Evolutionary conservation across 2,888 invertebrate genomes (phyloP).

Genomic region (Drosophila paramelanica): DNA sequence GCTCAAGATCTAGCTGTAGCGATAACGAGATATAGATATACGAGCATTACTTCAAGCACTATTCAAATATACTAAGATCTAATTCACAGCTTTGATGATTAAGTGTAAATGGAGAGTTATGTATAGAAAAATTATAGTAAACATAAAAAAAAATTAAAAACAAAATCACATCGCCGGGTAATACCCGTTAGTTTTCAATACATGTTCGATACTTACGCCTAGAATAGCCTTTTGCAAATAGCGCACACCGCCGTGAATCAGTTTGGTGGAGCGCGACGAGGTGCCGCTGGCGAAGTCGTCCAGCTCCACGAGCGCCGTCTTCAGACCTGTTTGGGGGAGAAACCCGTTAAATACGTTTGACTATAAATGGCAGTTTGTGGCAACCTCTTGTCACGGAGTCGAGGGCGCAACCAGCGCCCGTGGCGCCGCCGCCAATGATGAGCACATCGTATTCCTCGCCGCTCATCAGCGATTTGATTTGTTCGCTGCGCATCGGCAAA

Average conservation of each 20-base stretch:
- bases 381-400: slow-evolving; percentile 94
- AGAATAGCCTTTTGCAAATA: slow-evolving; percentile 99
- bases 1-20: slow-evolving; percentile 93
- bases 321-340: slow-evolving; percentile 86
- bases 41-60: slow-evolving; percentile 30
- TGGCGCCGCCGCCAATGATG: slow-evolving; percentile 98
- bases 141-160: too few species aligned
- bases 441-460: slow-evolving; percentile 95
- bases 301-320: slow-evolving; percentile 96
- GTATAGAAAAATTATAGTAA: too few species aligned
- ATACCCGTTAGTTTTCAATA: background rate
- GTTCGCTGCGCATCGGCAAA: slow-evolving; percentile 92
- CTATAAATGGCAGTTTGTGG: background rate
- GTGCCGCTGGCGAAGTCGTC: slow-evolving; percentile 99
- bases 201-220: slow-evolving; percentile 82
- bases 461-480: slow-evolving; percentile 91
- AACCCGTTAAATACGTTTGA: background rate
- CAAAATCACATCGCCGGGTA: background rate
- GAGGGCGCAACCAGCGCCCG: slow-evolving; percentile 97
- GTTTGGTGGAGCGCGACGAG: slow-evolving; percentile 97
- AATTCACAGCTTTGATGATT: background rate
- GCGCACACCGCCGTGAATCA: slow-evolving; percentile 99
- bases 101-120: too few species aligned
- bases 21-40: slow-evolving; percentile 12
- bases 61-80: background rate